Evolutionary conservation across 2,797 vertebrate species (phyloP), one percentile per base, ranked within the genome.

Genomic region (Lacerta agilis): DNA sequence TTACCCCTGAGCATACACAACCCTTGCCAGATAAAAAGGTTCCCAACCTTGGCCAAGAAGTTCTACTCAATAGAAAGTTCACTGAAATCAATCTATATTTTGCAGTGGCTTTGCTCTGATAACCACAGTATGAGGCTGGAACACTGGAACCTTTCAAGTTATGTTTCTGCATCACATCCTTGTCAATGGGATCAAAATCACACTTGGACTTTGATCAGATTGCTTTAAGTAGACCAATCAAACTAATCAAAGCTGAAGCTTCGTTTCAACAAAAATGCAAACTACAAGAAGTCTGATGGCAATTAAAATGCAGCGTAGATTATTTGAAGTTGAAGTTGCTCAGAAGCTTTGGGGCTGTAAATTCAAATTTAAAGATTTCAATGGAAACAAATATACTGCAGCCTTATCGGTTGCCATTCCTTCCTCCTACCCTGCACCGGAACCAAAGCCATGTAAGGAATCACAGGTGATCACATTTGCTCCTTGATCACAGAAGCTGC

Each of bases 211-310:
- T 87, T 87, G 80, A 87, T 55, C 36, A 58, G 29, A 58, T 61
- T 83, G 27, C 66, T 83, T 88, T 83, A 58, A 83, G 64, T 82
- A 33, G 36, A 58, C 64, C 75, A 71, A 45, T 83, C 75, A 72
- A 83, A 69, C 61, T 88, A 88, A 88, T 77, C 43, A 83, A 67
- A 83, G 43, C 9, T 79, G 73, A 88, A 58, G 45, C 61, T 83
- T 83, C 66, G 58, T 83, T 88, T 83, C 45, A 41, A 69, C 64
- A 73, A 81, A 58, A 87, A 83, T 69, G 58, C 43, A 83, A 88
- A 78, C 18, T 78, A 69, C 36, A 41, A 29, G 45, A 58, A 55
- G 80, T 36, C 76, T 77, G 45, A 78, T 41, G 78, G 78, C 66
- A 83, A 83, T 83, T 88, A 83, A 69, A 88, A 83, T 79, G 73